These are phyloP conservation scores for Synanceia verrucosa DNA, from an alignment of 2,797 vertebrate species.

Conservation along the genomic window DNA sequence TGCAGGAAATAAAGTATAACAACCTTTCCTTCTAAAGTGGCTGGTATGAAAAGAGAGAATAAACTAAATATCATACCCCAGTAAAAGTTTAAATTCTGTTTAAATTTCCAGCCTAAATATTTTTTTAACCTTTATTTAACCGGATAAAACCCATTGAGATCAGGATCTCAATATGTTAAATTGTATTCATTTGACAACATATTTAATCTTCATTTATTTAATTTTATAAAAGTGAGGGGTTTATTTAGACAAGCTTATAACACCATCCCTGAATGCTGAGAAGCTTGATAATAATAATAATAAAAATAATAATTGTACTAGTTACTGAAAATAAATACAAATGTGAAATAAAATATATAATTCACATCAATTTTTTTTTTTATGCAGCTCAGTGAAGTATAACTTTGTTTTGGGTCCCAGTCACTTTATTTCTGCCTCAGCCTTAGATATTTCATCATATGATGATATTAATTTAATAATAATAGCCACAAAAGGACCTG, in stretches of 20 bases:
- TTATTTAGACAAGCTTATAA: slow-evolving; percentile 9
- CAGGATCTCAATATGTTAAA: no score
- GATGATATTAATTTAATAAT: no score
- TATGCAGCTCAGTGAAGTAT: not conserved
- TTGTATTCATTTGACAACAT: not conserved
- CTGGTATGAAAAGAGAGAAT: no score
- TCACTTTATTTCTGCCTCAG: not conserved
- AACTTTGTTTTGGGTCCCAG: not conserved
- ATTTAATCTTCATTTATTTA: not conserved
- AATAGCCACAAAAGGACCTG: not conserved
- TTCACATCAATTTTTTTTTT: no score
- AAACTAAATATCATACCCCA: no score
- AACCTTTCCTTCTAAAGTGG: no score
- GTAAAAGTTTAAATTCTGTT: no score
- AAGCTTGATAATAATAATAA: not conserved
- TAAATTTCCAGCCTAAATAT: no score
- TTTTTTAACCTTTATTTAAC: no score
- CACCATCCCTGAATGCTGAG: not conserved
- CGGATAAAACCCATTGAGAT: no score
- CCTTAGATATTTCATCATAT: not conserved
- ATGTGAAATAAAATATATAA: no score
- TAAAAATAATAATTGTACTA: not conserved
- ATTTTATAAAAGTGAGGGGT: not conserved
- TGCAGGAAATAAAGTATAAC: no score
- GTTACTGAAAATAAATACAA: not conserved